Base-by-base conservation (phyloP, 92 coral and sea anemone species). In the Heteractis magnifica region DNA sequence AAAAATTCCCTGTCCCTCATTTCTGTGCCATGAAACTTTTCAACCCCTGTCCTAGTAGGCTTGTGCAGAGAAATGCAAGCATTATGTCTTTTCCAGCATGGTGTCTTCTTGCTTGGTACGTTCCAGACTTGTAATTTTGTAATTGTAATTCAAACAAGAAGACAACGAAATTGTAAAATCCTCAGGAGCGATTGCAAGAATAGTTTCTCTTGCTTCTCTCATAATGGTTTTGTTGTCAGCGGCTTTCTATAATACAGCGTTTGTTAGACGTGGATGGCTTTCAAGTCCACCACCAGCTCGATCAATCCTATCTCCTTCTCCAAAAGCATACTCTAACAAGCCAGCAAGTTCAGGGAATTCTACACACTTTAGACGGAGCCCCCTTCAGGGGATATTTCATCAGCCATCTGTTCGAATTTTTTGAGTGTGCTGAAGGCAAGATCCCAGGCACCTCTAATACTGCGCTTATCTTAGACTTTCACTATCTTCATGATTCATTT, bases 261-360 rank as follows among this genome's bases (percentile, higher is more conserved):
- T 89, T 0, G 84, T 93, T 23, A 93, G 77, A 60, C 92, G 86
- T 11, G n/a, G n/a, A n/a, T n/a, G n/a, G 16, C 88, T 87, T 58
- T 92, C 93, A 0, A 90, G 23, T 10, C 93, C 91, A 10, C 93
- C 93, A 0, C 87, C 90, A 7, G 78, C 84, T 19, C 89, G 60
- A 50, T 83, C 86, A 44, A 90, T 56, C 4, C 88, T 65, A 51
- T 83, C 91, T 34, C 74, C 88, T 53, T 79, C 88, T 4, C 92
- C 92, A 74, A 93, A 90, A 6, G 83, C 79, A 77, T 80, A 88
- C 23, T 90, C 97, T 50, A 93, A 70, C n/a, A 93, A 68, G 4
- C 86, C 88, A 8, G 91, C 84, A 18, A 88, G 90, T 52, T 90
- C 91, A 41, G 94, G 92, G 65, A 88, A 90, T 59, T 88, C 91